These are phyloP conservation scores for Helleia helle DNA, from an alignment of 2,888 invertebrate species.

Conservation along the genomic window DNA sequence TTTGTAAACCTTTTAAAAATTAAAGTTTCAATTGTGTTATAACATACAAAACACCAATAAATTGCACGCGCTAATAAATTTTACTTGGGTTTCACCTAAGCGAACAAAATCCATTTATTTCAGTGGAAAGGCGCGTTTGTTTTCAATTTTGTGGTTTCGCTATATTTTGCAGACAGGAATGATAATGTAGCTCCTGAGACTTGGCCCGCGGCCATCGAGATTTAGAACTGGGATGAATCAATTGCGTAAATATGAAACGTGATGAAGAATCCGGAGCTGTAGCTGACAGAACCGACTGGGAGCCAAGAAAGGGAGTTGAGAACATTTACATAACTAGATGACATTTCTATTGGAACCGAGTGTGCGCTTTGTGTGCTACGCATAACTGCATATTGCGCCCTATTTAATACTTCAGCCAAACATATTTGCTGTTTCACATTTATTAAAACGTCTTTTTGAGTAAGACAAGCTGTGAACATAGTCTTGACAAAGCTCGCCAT, in stretches of 20 bases:
- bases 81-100: conserved; percentile 1
- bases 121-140: conserved; percentile 9
- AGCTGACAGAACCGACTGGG: background rate
- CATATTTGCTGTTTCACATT: no score
- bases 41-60: conserved; percentile 8
- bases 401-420: no score
- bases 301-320: no score
- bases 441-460: no score
- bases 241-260: conserved; percentile 8
- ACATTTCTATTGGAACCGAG: no score
- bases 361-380: no score
- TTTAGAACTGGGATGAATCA: background rate
- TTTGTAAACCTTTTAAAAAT: background rate
- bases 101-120: conserved; percentile 8
- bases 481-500: no score
- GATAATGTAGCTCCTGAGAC: conserved; percentile 9
- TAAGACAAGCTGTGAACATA: no score
- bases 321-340: no score
- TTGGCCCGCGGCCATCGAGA: conserved; percentile 8
- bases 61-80: conserved; percentile 6
- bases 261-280: background rate
- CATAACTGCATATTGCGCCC: no score
- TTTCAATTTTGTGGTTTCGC: conserved; percentile 8
- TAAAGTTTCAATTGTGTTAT: conserved; percentile 6
- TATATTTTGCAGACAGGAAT: background rate